Evolutionary conservation across 2,797 vertebrate genomes (phyloP), one percentile per base, ranked within the genome.

Genomic region (Botia almorhae): DNA sequence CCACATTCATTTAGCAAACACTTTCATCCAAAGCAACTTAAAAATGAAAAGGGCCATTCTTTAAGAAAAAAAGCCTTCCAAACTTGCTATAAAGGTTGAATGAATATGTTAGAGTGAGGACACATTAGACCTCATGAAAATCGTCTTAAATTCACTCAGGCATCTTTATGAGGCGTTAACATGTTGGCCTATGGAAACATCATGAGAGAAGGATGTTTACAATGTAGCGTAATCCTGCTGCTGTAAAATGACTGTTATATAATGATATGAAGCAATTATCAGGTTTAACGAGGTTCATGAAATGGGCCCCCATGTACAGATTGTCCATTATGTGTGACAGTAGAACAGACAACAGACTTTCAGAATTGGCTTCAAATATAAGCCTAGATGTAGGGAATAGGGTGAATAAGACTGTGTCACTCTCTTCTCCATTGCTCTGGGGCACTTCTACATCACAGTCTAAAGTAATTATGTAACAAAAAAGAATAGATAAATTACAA

Each of bases 141-240:
- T 29, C 7, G n/a, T 17, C 23, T 76, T 76, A 13, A 65, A 48
- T 76, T 56, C 63, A 48, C 19, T 13, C 75, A 29, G 65, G 36
- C 39, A 43, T 67, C 29, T 76, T 55, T 76, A 67, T n/a, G 29
- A 51, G 33, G 29, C 61, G 55, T 67, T 43, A 43, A 39, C 46
- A 17, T 48, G 11, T 29, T 19, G 48, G 46, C 19, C 65, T 67
- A 55, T 33, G 61, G 48, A 53, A 58, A 19, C 74, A 67, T 61
- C 21, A n/a, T 55, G 19, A 55, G 19, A 19, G 64, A 68, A 56
- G 33, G 39, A 68, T 76, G 64, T 68, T 46, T 76, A 76, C 74
- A 68, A 76, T 7, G 39, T 26, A 13, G 0, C 33, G 19, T 43
- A 19, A 33, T 68, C 64, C 33, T 56, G 6, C n/a, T 43, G 65